phyloP scores from a whole-genome alignment of 1,140 invertebrate species.

The Luehdorfia chinensis region DNA sequence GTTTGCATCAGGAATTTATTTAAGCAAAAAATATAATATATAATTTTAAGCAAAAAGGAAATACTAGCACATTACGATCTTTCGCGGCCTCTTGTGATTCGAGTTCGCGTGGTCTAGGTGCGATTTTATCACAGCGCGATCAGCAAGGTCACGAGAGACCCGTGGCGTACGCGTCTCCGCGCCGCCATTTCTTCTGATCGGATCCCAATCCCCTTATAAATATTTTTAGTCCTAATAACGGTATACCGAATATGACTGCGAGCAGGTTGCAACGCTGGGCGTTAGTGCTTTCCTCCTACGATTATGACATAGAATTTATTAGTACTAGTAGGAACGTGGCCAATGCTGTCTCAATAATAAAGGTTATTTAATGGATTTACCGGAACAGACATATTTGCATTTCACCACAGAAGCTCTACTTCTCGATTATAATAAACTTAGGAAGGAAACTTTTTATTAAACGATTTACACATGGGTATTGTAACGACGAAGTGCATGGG shows the following conservation, averaged over 20 bases:
- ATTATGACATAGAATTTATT: constrained; percentile 22
- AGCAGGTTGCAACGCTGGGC: constrained; percentile 26
- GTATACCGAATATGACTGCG: constrained; percentile 21
- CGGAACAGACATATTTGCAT: too few relatives aligned
- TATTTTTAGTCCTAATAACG: constrained; percentile 22
- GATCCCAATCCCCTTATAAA: constrained; percentile 23
- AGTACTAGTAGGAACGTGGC: too few relatives aligned
- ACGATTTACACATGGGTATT: too few relatives aligned
- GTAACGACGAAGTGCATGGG: too few relatives aligned
- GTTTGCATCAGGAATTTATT: constrained; percentile 50
- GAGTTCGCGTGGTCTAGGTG: constrained; percentile 63
- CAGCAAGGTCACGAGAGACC: constrained; percentile 3
- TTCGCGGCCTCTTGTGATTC: constrained; percentile 60
- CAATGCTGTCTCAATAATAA: too few relatives aligned
- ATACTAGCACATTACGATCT: constrained; percentile 58
- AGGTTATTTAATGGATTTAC: too few relatives aligned
- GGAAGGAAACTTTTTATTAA: too few relatives aligned
- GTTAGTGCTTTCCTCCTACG: constrained; percentile 18
- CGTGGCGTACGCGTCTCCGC: constrained; percentile 5
- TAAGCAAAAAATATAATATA: constrained; percentile 42
- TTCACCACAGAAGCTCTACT: too few relatives aligned
- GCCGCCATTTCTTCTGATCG: constrained; percentile 8
- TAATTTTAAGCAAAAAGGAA: constrained; percentile 12
- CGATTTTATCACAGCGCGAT: constrained; percentile 58
- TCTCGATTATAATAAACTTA: too few relatives aligned